Evolutionary conservation across 2,888 invertebrate genomes (phyloP).

Genomic region (Leptinotarsa haldemani): DNA sequence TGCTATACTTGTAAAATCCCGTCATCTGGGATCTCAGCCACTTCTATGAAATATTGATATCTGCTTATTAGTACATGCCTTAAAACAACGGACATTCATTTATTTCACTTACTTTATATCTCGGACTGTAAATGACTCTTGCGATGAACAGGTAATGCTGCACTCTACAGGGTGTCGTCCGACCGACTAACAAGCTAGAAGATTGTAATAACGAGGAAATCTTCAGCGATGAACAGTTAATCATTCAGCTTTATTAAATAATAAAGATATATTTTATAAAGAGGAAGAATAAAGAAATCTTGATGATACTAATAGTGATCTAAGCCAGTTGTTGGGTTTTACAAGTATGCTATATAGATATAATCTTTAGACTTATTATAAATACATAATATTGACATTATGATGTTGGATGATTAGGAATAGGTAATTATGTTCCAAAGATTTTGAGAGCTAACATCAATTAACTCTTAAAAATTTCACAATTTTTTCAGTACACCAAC

Average conservation of each 20-base stretch:
- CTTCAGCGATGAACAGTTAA: not conserved
- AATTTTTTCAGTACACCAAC: no score
- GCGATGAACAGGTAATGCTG: conserved; percentile 3
- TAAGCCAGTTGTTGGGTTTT: no score
- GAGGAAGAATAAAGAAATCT: no score
- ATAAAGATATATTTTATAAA: not conserved
- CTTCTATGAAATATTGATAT: conserved; percentile 51
- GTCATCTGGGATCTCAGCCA: not conserved
- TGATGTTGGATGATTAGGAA: no score
- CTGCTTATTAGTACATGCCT: conserved; percentile 57
- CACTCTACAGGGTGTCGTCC: conserved; percentile 13
- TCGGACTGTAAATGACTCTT: conserved; percentile 11
- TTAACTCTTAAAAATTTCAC: no score
- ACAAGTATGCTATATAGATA: no score
- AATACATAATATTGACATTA: no score
- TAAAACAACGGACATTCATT: conserved; percentile 54
- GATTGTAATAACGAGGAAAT: not conserved
- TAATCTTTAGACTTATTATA: no score
- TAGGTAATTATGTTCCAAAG: no score
- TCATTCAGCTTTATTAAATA: not conserved
- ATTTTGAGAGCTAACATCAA: no score
- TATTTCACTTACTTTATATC: conserved; percentile 57
- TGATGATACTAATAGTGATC: no score
- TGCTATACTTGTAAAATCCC: not conserved
- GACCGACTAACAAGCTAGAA: conserved; percentile 8